These are phyloP conservation scores for Apocrypta bakeri DNA, from an alignment of 1,140 invertebrate genomes.

Conservation along the genomic window DNA sequence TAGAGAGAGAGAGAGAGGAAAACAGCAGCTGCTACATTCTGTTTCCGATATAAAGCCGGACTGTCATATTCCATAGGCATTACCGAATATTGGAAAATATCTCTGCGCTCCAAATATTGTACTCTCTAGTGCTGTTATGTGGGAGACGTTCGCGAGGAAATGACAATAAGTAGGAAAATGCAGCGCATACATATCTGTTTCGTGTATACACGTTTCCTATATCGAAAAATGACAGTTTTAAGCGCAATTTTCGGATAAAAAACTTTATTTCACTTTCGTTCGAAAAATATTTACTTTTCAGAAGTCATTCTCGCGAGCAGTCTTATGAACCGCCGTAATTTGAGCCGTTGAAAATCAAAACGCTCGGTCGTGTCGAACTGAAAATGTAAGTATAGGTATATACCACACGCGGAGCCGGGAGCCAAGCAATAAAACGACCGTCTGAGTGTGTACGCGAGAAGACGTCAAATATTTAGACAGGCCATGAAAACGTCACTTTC, in stretches of 20 bases:
- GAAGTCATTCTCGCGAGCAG: no score
- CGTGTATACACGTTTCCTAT: no score
- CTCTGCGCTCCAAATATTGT: constrained; percentile 35
- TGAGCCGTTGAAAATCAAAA: neutral
- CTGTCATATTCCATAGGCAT: no score
- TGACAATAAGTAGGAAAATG: no score
- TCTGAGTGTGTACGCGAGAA: constrained; percentile 34
- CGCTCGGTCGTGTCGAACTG: neutral
- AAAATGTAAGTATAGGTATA: neutral
- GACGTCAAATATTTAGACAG: constrained; percentile 45
- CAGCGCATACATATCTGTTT: no score
- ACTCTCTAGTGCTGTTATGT: no score
- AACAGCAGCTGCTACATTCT: neutral
- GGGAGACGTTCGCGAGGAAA: no score
- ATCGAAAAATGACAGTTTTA: no score
- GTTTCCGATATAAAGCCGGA: no score
- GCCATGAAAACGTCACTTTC: constrained; percentile 45
- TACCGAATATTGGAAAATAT: constrained; percentile 3
- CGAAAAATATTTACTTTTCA: neutral
- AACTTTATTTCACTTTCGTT: neutral
- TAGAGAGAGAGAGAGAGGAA: no score
- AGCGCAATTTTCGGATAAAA: neutral
- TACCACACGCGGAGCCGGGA: neutral
- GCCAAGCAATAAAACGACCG: neutral
- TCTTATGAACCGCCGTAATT: neutral